A percentile compares a stretch with the other conserved stretches of the same genome.
Conservation (phyloP, 2,888 invertebrate genomes). For the Pocota personata region DNA sequence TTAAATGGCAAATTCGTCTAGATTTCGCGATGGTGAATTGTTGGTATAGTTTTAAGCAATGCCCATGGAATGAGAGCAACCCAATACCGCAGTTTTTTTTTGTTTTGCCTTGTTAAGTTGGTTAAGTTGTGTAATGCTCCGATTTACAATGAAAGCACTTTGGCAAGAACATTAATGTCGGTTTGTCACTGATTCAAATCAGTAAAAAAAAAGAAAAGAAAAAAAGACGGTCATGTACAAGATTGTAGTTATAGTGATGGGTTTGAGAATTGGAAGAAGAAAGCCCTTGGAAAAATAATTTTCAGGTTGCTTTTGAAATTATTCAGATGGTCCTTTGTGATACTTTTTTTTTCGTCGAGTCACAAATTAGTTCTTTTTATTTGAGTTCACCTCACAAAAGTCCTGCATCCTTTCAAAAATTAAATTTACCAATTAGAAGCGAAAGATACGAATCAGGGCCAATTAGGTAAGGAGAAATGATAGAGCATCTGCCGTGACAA, state of each 20-base stretch:
- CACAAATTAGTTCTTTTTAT: not conserved
- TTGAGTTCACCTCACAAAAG: not conserved
- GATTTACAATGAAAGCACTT: slow-evolving; percentile 15
- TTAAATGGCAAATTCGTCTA: slow-evolving; percentile 73
- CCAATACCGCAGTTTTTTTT: not conserved
- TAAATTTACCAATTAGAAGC: not conserved
- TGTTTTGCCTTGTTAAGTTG: not conserved
- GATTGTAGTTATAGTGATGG: slow-evolving; percentile 34
- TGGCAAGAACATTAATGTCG: slow-evolving; percentile 6
- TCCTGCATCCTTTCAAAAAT: not conserved
- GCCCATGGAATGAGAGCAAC: not conserved
- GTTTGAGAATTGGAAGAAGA: not conserved
- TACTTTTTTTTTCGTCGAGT: not conserved
- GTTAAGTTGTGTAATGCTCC: not conserved
- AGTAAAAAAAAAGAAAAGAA: not conserved
- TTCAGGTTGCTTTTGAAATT: not conserved
- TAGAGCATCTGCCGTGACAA: not conserved
- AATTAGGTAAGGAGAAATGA: not conserved
- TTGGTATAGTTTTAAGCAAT: slow-evolving; percentile 23
- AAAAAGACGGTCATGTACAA: not conserved
- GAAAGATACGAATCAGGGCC: not conserved
- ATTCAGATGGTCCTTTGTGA: not conserved
- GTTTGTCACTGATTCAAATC: slow-evolving; percentile 30
- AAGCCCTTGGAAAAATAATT: slow-evolving; percentile 2
- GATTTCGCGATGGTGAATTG: slow-evolving; percentile 48